phyloP scores from a whole-genome alignment of 2,113 vertebrate species.

The Phasianus colchicus region DNA sequence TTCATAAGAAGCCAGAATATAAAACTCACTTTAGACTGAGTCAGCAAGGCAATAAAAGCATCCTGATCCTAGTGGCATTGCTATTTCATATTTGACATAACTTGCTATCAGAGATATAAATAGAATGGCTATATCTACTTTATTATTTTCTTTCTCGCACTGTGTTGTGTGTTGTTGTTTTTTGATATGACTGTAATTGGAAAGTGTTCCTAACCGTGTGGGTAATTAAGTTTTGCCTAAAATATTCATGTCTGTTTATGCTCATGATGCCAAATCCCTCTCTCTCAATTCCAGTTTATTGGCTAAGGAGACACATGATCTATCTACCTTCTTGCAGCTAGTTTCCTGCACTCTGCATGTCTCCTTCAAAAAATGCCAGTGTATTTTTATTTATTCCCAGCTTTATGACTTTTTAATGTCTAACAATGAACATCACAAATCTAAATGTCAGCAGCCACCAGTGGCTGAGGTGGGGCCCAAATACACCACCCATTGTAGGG shows the following conservation, averaged over 20 bases:
- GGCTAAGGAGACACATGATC: not conserved
- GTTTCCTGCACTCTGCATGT: not conserved
- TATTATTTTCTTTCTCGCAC: not conserved
- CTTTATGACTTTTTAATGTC: not conserved
- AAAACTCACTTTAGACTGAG: not conserved
- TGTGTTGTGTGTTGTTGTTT: not conserved
- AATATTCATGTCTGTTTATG: not conserved
- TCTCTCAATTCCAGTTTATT: not conserved
- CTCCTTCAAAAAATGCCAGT: not conserved
- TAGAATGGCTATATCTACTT: not conserved
- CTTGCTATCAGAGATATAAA: not conserved
- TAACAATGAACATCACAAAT: not conserved
- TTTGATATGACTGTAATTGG: not conserved
- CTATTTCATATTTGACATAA: constrained; percentile 30
- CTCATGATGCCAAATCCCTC: not conserved
- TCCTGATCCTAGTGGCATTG: not conserved
- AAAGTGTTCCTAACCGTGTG: not conserved
- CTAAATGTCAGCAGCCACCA: not conserved
- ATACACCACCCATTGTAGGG: not conserved
- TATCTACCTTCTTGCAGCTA: not conserved
- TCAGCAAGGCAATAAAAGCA: constrained; percentile 24
- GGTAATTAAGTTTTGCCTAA: not conserved
- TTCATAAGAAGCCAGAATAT: constrained; percentile 5
- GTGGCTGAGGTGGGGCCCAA: not conserved
- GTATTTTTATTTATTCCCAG: not conserved